Evolutionary conservation across 2,113 vertebrate genomes (phyloP).

Genomic region (pig (Sus scrofa)): T2T-Sscrofa CM000813.6:110286501-110287000

Average conservation of each 20-base stretch:
- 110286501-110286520: background rate
- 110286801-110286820: conserved; percentile 29
- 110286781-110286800: conserved; percentile 8
- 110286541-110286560: background rate
- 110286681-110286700: conserved; percentile 2
- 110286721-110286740: background rate
- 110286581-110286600: background rate
- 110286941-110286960: background rate
- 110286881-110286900: background rate
- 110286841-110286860: background rate
- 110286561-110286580: background rate
- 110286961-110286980: background rate
- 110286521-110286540: background rate
- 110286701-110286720: conserved; percentile 43
- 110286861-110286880: background rate
- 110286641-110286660: background rate
- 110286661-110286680: background rate
- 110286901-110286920: background rate
- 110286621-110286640: background rate
- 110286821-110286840: background rate
- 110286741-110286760: background rate
- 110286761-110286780: conserved; percentile 35
- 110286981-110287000: background rate
- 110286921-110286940: background rate
- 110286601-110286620: background rate